These are phyloP conservation scores for Argyrosomus japonicus DNA, from an alignment of 2,113 vertebrate species.

Conservation along the genomic window DNA sequence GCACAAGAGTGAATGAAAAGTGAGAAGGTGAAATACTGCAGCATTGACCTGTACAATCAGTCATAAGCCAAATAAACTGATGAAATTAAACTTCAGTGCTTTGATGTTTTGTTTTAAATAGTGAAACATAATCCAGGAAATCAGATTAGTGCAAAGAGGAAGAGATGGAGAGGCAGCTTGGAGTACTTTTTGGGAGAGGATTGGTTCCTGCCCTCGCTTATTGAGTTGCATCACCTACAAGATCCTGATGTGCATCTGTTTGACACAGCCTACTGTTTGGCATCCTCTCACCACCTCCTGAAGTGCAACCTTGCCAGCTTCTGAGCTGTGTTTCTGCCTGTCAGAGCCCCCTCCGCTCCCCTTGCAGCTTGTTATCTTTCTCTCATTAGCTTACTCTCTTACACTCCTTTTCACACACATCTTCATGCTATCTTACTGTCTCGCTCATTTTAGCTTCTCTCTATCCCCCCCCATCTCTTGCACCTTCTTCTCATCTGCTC, in stretches of 20 bases:
- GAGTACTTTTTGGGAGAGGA: not conserved
- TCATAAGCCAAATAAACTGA: slow-evolving; percentile 14
- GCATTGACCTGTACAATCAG: not conserved
- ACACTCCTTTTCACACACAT: slow-evolving; percentile 27
- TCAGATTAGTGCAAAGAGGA: slow-evolving; percentile 40
- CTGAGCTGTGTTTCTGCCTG: slow-evolving; percentile 29
- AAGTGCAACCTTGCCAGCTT: slow-evolving; percentile 67
- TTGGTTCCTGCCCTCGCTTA: slow-evolving; percentile 22
- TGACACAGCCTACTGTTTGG: slow-evolving; percentile 62
- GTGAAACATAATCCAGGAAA: slow-evolving; percentile 39
- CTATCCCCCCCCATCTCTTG: slow-evolving; percentile 27
- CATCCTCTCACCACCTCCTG: slow-evolving; percentile 67
- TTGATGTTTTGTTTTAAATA: slow-evolving; percentile 36
- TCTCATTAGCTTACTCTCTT: slow-evolving; percentile 54
- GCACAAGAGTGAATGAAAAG: slow-evolving; percentile 27
- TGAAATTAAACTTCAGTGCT: slow-evolving; percentile 31
- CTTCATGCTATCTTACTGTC: not conserved
- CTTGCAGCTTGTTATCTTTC: slow-evolving; percentile 42
- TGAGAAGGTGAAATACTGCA: slow-evolving; percentile 19
- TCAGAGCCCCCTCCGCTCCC: not conserved
- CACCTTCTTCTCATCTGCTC: slow-evolving; percentile 26
- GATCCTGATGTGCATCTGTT: slow-evolving; percentile 45
- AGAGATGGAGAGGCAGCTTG: slow-evolving; percentile 20
- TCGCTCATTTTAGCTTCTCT: slow-evolving; percentile 36
- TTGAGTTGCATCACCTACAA: slow-evolving; percentile 55